Conservation (phyloP, 2,888 invertebrate species). For the Calameuta pallipes region DNA sequence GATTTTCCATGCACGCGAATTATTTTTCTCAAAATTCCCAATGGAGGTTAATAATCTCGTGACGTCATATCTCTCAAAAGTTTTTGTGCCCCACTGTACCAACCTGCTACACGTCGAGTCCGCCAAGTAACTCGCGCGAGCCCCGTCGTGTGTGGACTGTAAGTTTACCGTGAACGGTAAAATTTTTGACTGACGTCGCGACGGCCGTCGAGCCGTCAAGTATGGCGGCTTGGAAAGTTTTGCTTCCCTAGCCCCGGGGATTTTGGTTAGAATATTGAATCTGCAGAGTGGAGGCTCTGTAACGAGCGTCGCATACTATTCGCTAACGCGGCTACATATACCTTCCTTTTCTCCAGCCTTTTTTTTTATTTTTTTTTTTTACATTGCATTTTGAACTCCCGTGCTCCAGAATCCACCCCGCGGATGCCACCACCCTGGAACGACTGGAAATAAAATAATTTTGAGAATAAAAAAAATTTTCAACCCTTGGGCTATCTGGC, state of each 20-base stretch:
- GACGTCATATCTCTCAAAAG: constrained; percentile 12
- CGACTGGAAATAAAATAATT: background rate
- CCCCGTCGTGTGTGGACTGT: constrained; percentile 51
- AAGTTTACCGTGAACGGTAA: constrained; percentile 53
- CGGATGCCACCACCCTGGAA: background rate
- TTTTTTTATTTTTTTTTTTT: background rate
- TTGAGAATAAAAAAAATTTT: background rate
- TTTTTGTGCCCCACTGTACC: constrained; percentile 49
- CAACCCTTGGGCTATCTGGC: background rate
- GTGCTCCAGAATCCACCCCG: constrained; percentile 1
- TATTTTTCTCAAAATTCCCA: background rate
- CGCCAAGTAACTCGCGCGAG: constrained; percentile 55
- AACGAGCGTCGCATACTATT: constrained; percentile 56
- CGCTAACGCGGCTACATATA: constrained; percentile 32
- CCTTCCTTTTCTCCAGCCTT: background rate
- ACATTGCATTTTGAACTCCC: background rate
- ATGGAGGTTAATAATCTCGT: background rate
- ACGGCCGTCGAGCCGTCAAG: constrained; percentile 34
- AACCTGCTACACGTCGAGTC: constrained; percentile 49
- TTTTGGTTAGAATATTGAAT: constrained; percentile 67
- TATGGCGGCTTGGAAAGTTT: constrained; percentile 57
- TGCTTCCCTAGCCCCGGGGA: constrained; percentile 63
- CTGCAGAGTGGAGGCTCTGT: constrained; percentile 62
- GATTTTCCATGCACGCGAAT: background rate
- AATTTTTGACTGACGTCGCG: constrained; percentile 51